phyloP scores from a whole-genome alignment of 2,888 invertebrate genomes.

The Autographa gamma region DNA sequence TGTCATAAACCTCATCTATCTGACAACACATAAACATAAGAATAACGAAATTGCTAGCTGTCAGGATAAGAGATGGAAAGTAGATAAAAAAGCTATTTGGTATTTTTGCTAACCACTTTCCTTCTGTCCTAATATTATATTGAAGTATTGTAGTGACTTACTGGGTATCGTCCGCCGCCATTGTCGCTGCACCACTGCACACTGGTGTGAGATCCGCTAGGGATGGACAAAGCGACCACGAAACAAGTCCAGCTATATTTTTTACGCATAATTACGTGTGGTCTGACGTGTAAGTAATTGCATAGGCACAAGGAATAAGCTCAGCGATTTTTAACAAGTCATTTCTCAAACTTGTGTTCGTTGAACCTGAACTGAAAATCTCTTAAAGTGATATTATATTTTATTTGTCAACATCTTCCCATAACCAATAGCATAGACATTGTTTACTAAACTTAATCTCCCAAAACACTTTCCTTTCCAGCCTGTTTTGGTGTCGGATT shows the following conservation, averaged over 20 bases:
- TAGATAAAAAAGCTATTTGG: no score
- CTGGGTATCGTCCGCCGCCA: constrained; percentile 55
- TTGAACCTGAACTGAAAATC: neutral
- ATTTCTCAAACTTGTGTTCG: no score
- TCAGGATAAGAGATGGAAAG: neutral
- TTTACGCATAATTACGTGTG: constrained; percentile 27
- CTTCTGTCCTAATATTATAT: neutral
- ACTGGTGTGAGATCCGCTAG: constrained; percentile 19
- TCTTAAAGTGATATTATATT: no score
- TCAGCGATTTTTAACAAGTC: no score
- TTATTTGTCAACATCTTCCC: no score
- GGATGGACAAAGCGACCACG: constrained; percentile 11
- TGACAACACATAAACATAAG: no score
- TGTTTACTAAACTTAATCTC: no score
- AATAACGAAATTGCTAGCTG: neutral
- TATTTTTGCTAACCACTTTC: neutral
- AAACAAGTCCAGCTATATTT: constrained; percentile 38
- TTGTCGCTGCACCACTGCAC: constrained; percentile 51
- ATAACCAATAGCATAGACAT: no score
- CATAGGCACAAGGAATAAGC: constrained; percentile 17
- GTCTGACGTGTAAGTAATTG: constrained; percentile 29
- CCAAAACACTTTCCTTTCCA: no score
- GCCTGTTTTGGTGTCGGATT: no score
- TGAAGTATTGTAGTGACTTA: constrained; percentile 41
- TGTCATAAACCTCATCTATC: no score